Conservation (phyloP, 1,140 invertebrate genomes). For the Orius insidiosus region DNA sequence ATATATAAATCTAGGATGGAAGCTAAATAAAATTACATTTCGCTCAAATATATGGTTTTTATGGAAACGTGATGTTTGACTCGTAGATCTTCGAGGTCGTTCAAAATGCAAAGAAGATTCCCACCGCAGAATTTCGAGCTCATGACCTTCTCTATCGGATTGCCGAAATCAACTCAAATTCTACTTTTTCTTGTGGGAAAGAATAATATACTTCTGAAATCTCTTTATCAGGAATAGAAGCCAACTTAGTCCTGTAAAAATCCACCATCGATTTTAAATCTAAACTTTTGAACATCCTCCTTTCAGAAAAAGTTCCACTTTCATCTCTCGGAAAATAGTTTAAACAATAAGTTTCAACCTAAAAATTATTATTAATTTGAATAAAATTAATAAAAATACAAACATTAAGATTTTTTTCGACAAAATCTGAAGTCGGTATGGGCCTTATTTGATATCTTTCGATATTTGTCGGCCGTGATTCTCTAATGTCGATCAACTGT, state of each 20-base stretch:
- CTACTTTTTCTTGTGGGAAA: too few species aligned
- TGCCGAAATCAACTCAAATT: slow-evolving; percentile 18
- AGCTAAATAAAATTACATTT: slow-evolving; percentile 30
- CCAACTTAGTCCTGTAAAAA: background rate
- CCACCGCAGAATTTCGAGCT: slow-evolving; percentile 27
- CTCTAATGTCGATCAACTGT: slow-evolving; percentile 10
- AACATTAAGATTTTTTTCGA: background rate
- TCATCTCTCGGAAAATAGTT: background rate
- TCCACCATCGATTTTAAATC: background rate
- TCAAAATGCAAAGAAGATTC: slow-evolving; percentile 21
- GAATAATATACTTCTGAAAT: background rate
- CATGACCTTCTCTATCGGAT: slow-evolving; percentile 22
- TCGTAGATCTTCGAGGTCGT: slow-evolving; percentile 7
- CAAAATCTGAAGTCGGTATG: slow-evolving; percentile 19
- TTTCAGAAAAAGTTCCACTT: background rate
- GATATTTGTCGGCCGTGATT: slow-evolving; percentile 17
- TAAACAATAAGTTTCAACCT: background rate
- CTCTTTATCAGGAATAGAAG: background rate
- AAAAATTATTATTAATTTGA: background rate
- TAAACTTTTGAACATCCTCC: slow-evolving; percentile 8
- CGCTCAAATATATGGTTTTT: slow-evolving; percentile 35
- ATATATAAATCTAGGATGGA: slow-evolving; percentile 17
- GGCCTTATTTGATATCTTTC: slow-evolving; percentile 3
- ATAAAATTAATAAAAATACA: background rate
- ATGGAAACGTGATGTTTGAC: slow-evolving; percentile 1